A percentile compares a stretch with the other conserved stretches of the same genome.
Conservation (phyloP, 2,888 invertebrate species). For the Eilema caniola region DNA sequence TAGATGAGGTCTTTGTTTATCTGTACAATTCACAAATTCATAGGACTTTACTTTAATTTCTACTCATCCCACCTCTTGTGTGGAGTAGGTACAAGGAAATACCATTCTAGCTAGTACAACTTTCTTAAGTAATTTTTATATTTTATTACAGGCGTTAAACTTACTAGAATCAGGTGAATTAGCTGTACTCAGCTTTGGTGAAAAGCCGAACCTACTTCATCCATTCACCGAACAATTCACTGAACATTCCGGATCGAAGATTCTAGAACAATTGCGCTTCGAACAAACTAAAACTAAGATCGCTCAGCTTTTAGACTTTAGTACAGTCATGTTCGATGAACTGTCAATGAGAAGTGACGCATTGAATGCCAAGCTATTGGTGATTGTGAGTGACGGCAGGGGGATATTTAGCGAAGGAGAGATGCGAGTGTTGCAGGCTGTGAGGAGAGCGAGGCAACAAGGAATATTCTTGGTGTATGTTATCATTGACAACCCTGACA, state of each 20-base stretch:
- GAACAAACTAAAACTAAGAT: constrained; percentile 96
- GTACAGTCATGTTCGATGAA: constrained; percentile 87
- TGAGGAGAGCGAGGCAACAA: constrained; percentile 92
- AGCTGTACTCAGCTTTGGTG: constrained; percentile 96
- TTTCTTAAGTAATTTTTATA: not conserved
- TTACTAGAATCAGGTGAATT: constrained; percentile 98
- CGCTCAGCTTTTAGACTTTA: constrained; percentile 93
- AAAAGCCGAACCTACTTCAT: constrained; percentile 94
- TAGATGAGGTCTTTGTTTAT: not conserved
- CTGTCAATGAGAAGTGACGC: constrained; percentile 82
- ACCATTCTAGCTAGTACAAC: not conserved
- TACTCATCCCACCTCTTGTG: not conserved
- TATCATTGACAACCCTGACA: constrained; percentile 97
- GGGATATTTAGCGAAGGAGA: constrained; percentile 96
- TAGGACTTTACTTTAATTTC: no score
- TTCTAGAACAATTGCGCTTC: constrained; percentile 94
- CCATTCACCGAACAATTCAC: constrained; percentile 95
- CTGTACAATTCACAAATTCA: not conserved
- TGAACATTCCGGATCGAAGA: constrained; percentile 93
- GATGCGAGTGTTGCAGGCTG: constrained; percentile 90
- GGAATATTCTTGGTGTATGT: constrained; percentile 98
- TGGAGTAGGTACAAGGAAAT: no score
- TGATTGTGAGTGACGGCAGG: constrained; percentile 98
- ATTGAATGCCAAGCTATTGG: constrained; percentile 93
- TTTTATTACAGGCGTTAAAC: constrained; percentile 90